Conservation (phyloP, 2,797 vertebrate genomes). For the Podargus strigoides region DNA sequence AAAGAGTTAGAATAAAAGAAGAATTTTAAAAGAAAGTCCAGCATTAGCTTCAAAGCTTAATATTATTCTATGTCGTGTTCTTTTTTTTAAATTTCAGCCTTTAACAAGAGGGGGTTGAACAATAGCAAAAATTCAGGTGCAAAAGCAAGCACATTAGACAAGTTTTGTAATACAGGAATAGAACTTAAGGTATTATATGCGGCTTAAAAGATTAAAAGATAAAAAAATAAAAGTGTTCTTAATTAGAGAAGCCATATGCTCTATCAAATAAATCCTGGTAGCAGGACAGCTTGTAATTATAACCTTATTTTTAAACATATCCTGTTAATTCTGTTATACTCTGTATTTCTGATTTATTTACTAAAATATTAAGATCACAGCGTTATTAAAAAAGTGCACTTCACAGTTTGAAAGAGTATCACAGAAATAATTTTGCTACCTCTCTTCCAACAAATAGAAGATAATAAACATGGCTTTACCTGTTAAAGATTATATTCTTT, state of each 20-base stretch:
- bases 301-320: conserved; percentile 12
- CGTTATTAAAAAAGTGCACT: not conserved
- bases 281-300: not conserved
- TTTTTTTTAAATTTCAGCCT: not conserved
- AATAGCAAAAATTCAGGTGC: not conserved
- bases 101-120: not conserved
- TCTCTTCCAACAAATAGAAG: not conserved
- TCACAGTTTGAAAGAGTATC: not conserved
- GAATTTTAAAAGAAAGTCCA: not conserved
- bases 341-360: not conserved
- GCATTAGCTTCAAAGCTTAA: not conserved
- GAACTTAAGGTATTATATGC: conserved; percentile 24
- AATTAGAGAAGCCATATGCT: conserved; percentile 33
- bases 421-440: not conserved
- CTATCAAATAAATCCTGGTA: not conserved
- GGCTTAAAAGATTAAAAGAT: conserved; percentile 40
- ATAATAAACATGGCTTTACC: not conserved
- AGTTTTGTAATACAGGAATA: not conserved
- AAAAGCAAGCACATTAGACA: not conserved
- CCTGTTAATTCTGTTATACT: not conserved
- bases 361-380: not conserved
- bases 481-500: not conserved
- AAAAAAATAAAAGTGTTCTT: not conserved
- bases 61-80: not conserved
- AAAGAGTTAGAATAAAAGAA: not conserved